Conservation (phyloP, 2,888 invertebrate genomes). For the Sympetrum striolatum region DNA sequence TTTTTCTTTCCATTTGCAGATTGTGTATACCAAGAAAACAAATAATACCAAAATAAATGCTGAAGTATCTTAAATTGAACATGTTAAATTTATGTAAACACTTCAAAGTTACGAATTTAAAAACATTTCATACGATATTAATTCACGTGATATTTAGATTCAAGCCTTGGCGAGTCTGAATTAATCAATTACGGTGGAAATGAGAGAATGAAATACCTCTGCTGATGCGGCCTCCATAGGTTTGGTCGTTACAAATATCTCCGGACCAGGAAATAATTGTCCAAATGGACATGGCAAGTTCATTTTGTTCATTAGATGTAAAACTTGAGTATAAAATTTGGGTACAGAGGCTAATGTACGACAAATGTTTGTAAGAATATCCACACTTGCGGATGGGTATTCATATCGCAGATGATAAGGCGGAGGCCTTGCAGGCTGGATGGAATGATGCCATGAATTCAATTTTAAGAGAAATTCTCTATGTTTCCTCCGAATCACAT, state of each 20-base stretch:
- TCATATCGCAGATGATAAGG: slow-evolving; percentile 77
- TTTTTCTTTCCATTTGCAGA: too few species aligned
- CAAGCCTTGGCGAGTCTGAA: too few species aligned
- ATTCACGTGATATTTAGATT: too few species aligned
- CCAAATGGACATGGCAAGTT: slow-evolving; percentile 83
- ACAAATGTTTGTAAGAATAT: slow-evolving; percentile 78
- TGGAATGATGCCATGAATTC: slow-evolving; percentile 66
- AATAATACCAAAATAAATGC: too few species aligned
- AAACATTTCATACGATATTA: too few species aligned
- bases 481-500: slow-evolving; percentile 51
- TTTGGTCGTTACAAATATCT: slow-evolving; percentile 38
- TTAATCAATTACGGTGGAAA: too few species aligned
- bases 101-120: too few species aligned
- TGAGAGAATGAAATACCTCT: not conserved
- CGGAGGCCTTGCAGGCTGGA: slow-evolving; percentile 77
- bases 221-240: not conserved
- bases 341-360: slow-evolving; percentile 77
- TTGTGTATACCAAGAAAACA: too few species aligned
- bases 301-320: slow-evolving; percentile 97
- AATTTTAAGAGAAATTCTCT: slow-evolving; percentile 64
- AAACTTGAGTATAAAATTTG: slow-evolving; percentile 78
- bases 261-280: slow-evolving; percentile 46
- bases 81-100: too few species aligned
- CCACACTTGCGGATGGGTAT: slow-evolving; percentile 78
- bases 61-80: too few species aligned